phyloP scores from a whole-genome alignment of 2,113 vertebrate species.

The Chlorodrepanis virens region DNA sequence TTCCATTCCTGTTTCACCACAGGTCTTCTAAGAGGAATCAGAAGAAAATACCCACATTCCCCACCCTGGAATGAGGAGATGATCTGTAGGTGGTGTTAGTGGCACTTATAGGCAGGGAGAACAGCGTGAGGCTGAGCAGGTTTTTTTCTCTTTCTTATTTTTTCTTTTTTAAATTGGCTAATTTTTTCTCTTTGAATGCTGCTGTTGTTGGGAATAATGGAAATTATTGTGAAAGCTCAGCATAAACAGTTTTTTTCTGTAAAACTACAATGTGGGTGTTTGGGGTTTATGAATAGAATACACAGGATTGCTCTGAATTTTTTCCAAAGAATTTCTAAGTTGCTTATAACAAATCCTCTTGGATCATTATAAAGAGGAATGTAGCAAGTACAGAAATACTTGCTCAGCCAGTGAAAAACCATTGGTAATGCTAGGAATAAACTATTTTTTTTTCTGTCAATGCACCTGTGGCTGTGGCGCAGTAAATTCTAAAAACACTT shows the following conservation, averaged over 20 bases:
- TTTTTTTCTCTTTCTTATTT: background rate
- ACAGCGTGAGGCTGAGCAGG: rapidly evolving
- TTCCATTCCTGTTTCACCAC: background rate
- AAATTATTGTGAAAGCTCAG: background rate
- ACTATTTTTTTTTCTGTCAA: background rate
- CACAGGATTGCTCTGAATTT: background rate
- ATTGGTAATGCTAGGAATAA: background rate
- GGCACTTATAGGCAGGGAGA: background rate
- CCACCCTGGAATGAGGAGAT: background rate
- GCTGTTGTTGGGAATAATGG: background rate
- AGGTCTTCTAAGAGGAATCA: background rate
- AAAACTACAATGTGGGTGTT: background rate
- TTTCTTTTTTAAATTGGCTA: background rate
- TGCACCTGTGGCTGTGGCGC: background rate
- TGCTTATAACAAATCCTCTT: background rate
- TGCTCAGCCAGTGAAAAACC: background rate
- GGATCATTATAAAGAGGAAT: background rate
- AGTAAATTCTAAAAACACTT: background rate
- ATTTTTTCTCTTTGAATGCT: background rate
- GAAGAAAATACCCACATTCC: background rate
- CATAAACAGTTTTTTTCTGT: background rate
- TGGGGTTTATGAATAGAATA: background rate
- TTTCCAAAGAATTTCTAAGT: background rate
- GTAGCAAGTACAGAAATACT: background rate
- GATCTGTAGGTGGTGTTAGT: background rate